phyloP scores from a whole-genome alignment of 2,888 invertebrate species.

The Gryllus longicercus region DNA sequence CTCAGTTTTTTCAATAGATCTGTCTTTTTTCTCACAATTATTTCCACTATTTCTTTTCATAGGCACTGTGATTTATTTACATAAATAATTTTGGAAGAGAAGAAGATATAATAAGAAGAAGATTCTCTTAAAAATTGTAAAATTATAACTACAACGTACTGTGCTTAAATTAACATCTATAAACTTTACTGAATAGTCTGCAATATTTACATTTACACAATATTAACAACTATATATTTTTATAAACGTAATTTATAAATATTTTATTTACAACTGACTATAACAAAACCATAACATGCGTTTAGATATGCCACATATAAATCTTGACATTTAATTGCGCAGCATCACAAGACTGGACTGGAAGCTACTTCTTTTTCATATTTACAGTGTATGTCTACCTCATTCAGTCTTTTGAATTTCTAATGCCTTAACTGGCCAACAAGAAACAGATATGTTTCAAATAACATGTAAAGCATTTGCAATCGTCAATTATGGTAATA shows the following conservation, averaged over 20 bases:
- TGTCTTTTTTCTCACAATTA: too few relatives aligned
- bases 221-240: not conserved
- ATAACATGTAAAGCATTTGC: too few relatives aligned
- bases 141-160: not conserved
- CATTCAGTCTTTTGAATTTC: too few relatives aligned
- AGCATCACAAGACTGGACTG: not conserved
- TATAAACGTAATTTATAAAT: not conserved
- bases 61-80: not conserved
- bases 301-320: not conserved
- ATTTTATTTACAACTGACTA: conserved; percentile 4
- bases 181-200: not conserved
- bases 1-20: too few relatives aligned
- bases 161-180: not conserved
- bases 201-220: not conserved
- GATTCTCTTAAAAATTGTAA: not conserved
- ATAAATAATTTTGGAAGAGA: not conserved
- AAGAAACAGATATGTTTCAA: too few relatives aligned
- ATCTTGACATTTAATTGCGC: not conserved
- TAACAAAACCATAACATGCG: not conserved
- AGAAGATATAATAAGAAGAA: not conserved
- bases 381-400: too few relatives aligned
- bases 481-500: too few relatives aligned
- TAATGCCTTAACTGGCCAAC: too few relatives aligned
- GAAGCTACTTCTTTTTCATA: not conserved
- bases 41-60: not conserved